Conservation (phyloP, 2,888 invertebrate genomes). For the Cistogaster globosa region DNA sequence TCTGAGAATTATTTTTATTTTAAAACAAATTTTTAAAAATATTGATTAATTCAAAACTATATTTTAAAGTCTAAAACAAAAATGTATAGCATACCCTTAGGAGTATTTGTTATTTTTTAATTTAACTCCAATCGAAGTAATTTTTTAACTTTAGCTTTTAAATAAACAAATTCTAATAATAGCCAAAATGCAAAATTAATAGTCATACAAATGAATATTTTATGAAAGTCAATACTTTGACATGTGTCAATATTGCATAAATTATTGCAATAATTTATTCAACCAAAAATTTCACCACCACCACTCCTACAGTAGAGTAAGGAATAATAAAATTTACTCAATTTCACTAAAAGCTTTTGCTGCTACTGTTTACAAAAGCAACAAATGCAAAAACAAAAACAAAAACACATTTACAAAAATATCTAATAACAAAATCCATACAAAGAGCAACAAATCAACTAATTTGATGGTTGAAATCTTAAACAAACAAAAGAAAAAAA, state of each 20-base stretch:
- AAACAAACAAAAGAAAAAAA: conserved; percentile 37
- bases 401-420: conserved; percentile 1
- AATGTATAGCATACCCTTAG: no score
- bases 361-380: conserved; percentile 42
- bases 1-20: no score
- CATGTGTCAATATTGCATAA: conserved; percentile 69
- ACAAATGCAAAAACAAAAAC: not conserved
- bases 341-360: conserved; percentile 69
- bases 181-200: not conserved
- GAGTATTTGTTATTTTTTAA: no score
- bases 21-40: no score
- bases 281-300: conserved; percentile 50
- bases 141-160: no score
- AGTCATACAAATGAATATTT: conserved; percentile 41
- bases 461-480: conserved; percentile 65
- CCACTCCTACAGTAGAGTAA: not conserved
- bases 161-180: no score
- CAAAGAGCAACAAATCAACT: conserved; percentile 69
- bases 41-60: no score
- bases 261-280: conserved; percentile 67
- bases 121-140: no score
- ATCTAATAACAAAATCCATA: conserved; percentile 40
- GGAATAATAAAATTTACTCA: conserved; percentile 50
- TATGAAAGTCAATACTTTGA: conserved; percentile 55
- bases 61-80: no score